Evolutionary conservation across 2,113 vertebrate species (phyloP), one percentile per base, ranked within the genome.

Genomic region (Jaculus jaculus): DNA sequence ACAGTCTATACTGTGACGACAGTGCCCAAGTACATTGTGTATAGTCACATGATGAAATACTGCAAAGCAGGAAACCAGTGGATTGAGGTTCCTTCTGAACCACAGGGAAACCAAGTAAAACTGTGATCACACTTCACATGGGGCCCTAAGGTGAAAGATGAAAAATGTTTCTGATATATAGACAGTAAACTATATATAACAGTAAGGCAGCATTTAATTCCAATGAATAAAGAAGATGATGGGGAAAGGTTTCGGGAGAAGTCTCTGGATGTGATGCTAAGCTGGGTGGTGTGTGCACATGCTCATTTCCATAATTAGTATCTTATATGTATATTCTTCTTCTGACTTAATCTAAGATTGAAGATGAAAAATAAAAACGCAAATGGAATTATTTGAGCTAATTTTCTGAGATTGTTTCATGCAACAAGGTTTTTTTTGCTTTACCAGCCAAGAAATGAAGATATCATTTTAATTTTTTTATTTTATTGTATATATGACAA

Each of bases 331-430:
- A 23, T 21, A 69, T 15, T 61, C 68, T 54, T 93, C 42, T 88
- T 91, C 47, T 83, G 23, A 42, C 58, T 28, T 37, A 60, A 87
- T 79, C 93, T 24, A 54, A 91, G 73, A 60, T 68, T 92, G 86
- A 72, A 88, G 86, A 78, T 91, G 37, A 79, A 80, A 89, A 58
- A 23, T 32, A 60, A 92, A 95, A 92, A 26, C 79, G 87, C 63
- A 58, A 82, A 82, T 69, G 0, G 54, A 60, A 69, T 65, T 26
- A 10, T 47, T 90, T 72, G 60, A 34, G 10, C 17, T 86, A 71
- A 71, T 11, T 84, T 16, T 84, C 82, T 66, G 28, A 37, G 71
- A 90, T 75, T 74, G 93, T 13, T 42, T 1, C 32, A 80, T 47
- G 28, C n/a, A 87, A 69, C 21, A 28, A 28, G 63, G 85, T 83